Base-by-base conservation (phyloP, 2,113 vertebrate genomes). In the Peromyscus maniculatus region DNA sequence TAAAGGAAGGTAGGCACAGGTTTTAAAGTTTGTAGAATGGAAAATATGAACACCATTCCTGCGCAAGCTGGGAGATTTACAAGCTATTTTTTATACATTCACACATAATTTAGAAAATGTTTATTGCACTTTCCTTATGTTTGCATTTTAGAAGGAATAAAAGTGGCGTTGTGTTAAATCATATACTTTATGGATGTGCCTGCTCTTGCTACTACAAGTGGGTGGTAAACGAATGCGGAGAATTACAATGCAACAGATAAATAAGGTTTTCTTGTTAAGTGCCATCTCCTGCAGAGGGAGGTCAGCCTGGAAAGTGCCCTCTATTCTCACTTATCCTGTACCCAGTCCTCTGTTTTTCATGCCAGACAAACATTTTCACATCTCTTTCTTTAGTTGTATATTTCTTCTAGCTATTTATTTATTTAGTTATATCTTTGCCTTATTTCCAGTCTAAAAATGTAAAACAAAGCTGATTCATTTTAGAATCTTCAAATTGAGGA, bases 61-160 rank as follows among this genome's bases (percentile, higher is more conserved):
- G 16, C 9, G 12, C 26, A 87, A 67, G 55, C 26, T 26, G 49
- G 77, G 59, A 17, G 15, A 28, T 57, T 79, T 79, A 39, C 36
- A 57, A 46, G 17, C 24, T 82, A 59, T 82, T 69, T 95, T 75
- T 24, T 89, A 39, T 64, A 43, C n/a, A 87, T 67, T 91, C 62
- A 74, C 87, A 93, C 31, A n/a, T 79, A 96, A 78, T 71, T 95
- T 91, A 91, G 43, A 83, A 93, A 87, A 87, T 83, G 52, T 93
- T 95, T 91, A 96, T 67, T 91, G 57, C n/a, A 28, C 33, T 89
- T 89, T 77, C 82, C 0, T 55, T 94, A 52, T 64, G 82, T 92
- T 97, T 97, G 24, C 2, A 36, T 97, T 96, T 95, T 92, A 83
- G 46, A 49, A 77, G 52, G 21, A 96, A 52, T 69, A 6, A 91